Conservation (phyloP, 1,140 invertebrate species). For the Hycleus cichorii region DNA sequence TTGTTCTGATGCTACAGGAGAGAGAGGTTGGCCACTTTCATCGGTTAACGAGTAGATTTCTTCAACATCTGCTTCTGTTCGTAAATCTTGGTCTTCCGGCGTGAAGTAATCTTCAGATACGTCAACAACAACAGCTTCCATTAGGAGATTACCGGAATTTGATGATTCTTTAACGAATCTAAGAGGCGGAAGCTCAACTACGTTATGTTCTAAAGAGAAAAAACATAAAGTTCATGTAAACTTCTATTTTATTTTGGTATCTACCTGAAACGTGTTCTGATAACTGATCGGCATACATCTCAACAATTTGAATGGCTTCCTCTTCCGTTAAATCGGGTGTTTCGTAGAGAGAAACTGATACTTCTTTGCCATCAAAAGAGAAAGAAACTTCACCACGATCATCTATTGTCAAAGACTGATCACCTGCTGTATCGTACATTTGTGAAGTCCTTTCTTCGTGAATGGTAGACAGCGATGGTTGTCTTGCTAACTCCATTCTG, state of each 20-base stretch:
- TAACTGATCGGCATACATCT: conserved; percentile 88
- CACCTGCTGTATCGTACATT: conserved; percentile 72
- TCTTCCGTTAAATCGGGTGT: conserved; percentile 87
- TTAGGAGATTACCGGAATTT: conserved; percentile 73
- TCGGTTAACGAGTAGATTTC: conserved; percentile 71
- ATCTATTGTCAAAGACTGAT: conserved; percentile 63
- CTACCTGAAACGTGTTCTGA: conserved; percentile 77
- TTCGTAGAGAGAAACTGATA: conserved; percentile 83
- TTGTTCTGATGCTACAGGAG: conserved; percentile 39
- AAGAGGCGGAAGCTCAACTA: conserved; percentile 80
- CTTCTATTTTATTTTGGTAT: too few species aligned
- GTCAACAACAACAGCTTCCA: conserved; percentile 88
- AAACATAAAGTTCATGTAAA: background rate
- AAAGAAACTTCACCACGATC: conserved; percentile 79
- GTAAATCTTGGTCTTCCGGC: conserved; percentile 66
- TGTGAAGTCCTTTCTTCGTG: conserved; percentile 85
- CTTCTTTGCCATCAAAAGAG: conserved; percentile 85
- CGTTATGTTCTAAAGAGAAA: conserved; percentile 59
- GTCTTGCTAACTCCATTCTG: conserved; percentile 53
- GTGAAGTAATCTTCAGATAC: conserved; percentile 77
- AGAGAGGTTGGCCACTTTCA: conserved; percentile 45
- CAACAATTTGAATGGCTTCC: conserved; percentile 82
- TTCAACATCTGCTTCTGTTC: conserved; percentile 78
- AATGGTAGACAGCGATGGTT: conserved; percentile 80
- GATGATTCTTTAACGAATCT: conserved; percentile 84